phyloP scores from a whole-genome alignment of 2,113 vertebrate species.

The Chaetorhynchus papuensis region DNA sequence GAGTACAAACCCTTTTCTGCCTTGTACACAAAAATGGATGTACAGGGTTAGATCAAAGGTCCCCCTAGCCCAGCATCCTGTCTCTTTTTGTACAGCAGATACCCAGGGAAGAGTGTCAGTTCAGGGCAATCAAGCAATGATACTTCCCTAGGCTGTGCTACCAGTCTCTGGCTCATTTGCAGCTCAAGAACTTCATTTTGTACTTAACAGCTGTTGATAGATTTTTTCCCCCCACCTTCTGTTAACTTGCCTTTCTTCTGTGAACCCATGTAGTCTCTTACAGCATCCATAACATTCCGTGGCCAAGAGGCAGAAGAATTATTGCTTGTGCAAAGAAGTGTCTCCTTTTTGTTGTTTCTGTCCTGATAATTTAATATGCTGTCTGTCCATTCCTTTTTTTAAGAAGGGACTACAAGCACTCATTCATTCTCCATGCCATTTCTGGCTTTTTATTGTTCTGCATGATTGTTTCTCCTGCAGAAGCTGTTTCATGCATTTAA shows the following conservation, averaged over 20 bases:
- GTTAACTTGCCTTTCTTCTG: background rate
- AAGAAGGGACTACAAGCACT: background rate
- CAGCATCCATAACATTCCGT: background rate
- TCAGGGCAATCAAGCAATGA: background rate
- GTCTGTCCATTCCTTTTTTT: background rate
- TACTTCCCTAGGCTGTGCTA: background rate
- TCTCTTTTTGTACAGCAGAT: background rate
- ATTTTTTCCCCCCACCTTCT: background rate
- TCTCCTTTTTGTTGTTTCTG: background rate
- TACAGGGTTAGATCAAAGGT: conserved; percentile 1
- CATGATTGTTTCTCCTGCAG: background rate
- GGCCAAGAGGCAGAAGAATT: background rate
- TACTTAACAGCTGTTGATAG: background rate
- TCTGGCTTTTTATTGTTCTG: background rate
- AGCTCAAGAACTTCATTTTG: conserved; percentile 2
- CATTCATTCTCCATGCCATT: background rate
- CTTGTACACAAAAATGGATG: background rate
- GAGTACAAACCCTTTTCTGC: background rate
- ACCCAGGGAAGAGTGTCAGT: background rate
- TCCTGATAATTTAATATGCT: background rate
- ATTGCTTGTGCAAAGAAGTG: background rate
- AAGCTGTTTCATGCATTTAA: background rate
- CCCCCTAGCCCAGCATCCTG: background rate
- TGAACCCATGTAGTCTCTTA: background rate
- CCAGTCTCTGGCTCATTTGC: background rate